These are phyloP conservation scores for Zaprionus lineosus DNA, from an alignment of 2,888 invertebrate genomes.

Conservation along the genomic window DNA sequence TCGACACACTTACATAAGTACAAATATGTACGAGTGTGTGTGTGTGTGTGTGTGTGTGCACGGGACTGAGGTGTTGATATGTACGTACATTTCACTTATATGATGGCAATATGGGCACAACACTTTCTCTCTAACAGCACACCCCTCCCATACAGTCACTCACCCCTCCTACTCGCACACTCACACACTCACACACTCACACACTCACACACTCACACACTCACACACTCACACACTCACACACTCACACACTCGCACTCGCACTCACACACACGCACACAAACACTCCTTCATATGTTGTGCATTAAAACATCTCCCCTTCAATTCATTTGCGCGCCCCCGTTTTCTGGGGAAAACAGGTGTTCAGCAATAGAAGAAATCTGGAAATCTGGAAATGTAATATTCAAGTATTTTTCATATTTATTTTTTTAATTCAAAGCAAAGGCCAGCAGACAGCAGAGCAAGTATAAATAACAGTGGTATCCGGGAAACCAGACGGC, in stretches of 20 bases:
- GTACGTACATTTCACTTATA: conserved; percentile 1
- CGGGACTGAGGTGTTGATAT: conserved; percentile 44
- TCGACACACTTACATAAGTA: conserved; percentile 56
- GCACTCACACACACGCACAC: not conserved
- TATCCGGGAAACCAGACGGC: conserved; percentile 25
- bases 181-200: conserved; percentile 4
- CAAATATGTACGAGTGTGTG: conserved; percentile 1
- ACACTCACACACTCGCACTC: too few species aligned
- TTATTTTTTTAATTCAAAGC: conserved; percentile 8
- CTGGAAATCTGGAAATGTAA: too few species aligned
- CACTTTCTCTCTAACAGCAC: conserved; percentile 60
- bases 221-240: not conserved
- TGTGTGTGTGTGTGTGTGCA: not conserved
- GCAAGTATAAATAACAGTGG: conserved; percentile 21
- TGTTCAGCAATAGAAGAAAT: too few species aligned
- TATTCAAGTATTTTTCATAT: too few species aligned
- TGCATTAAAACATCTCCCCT: conserved; percentile 41
- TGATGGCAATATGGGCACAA: conserved; percentile 24
- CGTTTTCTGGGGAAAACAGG: conserved; percentile 41
- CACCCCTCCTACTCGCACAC: too few species aligned
- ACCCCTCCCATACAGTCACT: too few species aligned
- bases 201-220: too few species aligned
- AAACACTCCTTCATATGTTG: not conserved
- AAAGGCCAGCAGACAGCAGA: not conserved
- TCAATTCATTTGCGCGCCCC: conserved; percentile 50